A percentile compares a stretch with the other conserved stretches of the same genome.
Evolutionary conservation across 2,888 invertebrate species (phyloP).

Genomic region (Drosophila rubida): DNA sequence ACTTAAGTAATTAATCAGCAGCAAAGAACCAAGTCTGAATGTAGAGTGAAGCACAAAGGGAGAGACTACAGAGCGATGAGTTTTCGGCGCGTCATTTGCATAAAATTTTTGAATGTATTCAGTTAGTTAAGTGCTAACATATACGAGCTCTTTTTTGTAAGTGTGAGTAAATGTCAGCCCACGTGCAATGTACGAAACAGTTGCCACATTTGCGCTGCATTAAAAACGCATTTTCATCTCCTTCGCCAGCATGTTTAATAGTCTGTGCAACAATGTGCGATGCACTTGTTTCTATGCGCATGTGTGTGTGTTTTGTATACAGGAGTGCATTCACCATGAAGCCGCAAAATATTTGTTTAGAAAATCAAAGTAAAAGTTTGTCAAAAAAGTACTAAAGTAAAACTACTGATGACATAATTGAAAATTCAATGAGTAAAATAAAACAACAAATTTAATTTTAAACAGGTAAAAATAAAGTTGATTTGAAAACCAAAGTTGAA

Average conservation of each 20-base stretch:
- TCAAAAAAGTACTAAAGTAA: too few species aligned
- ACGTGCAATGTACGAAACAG: slow-evolving; percentile 44
- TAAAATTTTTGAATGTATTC: slow-evolving; percentile 31
- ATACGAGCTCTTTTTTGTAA: slow-evolving; percentile 1
- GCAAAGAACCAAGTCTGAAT: neutral
- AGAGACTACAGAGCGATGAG: neutral
- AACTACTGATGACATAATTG: too few species aligned
- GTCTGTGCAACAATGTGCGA: slow-evolving; percentile 69
- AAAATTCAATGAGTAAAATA: too few species aligned
- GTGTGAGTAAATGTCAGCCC: slow-evolving; percentile 4
- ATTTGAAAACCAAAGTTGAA: too few species aligned
- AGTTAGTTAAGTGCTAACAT: slow-evolving; percentile 46
- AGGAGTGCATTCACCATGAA: slow-evolving; percentile 28
- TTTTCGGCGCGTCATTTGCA: slow-evolving; percentile 37
- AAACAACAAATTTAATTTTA: too few species aligned
- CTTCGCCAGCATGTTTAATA: slow-evolving; percentile 59
- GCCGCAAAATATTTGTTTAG: too few species aligned
- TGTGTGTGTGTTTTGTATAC: slow-evolving; percentile 12
- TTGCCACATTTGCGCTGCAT: slow-evolving; percentile 74
- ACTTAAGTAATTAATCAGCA: slow-evolving; percentile 20
- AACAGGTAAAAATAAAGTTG: too few species aligned
- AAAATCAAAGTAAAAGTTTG: too few species aligned
- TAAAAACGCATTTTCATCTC: slow-evolving; percentile 72
- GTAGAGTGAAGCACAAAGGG: too few species aligned
- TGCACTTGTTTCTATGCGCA: slow-evolving; percentile 10